Base-by-base conservation (phyloP, 2,113 vertebrate genomes). In the Arothron firmamentum region DNA sequence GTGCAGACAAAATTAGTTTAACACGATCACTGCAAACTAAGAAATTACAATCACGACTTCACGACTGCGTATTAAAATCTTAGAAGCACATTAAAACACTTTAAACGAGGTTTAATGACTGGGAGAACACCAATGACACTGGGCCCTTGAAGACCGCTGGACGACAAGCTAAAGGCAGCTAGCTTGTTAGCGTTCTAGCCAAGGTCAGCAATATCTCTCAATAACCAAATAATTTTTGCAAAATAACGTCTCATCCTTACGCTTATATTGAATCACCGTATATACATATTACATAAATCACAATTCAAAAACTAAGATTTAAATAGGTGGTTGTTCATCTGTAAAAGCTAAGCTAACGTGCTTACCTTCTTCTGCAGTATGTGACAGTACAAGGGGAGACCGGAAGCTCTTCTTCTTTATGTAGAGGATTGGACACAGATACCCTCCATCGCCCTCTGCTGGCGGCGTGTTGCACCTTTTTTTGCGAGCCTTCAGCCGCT, bases 161-260 rank as follows among this genome's bases (percentile, higher is more conserved):
- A 63, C 25, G 7, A 4, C 25, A 16, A 19, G 75, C 62, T 55
- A 52, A 38, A 34, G 11, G 13, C 25, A 56, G 74, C 74, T 75
- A 74, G 63, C 52, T 0, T 0, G 49, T 68, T 79, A 83, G 81
- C 81, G 49, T 18, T 69, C 67, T 79, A 88, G 81, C 77, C 81
- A 89, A 87, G 83, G 85, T 89, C 87, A 85, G 85, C 64, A 9
- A 51, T 55, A 25, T 43, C n/a, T 5, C 34, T 63, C 31, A 25
- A 12, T 45, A 9, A 56, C 18, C 9, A 47, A 0, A 15, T 42
- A 0, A 14, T 42, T 43, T 43, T 9, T 6, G 15, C 15, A 12
- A 60, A 50, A 69, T 14, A 59, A 11, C 1, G 1, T 14, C 2
- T 1, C 1, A 16, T 11, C n/a, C 0, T 0, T 1, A 2, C 1